Evolutionary conservation across 2,113 vertebrate genomes (phyloP).

Genomic region (Melanerpes aurifrons): DNA sequence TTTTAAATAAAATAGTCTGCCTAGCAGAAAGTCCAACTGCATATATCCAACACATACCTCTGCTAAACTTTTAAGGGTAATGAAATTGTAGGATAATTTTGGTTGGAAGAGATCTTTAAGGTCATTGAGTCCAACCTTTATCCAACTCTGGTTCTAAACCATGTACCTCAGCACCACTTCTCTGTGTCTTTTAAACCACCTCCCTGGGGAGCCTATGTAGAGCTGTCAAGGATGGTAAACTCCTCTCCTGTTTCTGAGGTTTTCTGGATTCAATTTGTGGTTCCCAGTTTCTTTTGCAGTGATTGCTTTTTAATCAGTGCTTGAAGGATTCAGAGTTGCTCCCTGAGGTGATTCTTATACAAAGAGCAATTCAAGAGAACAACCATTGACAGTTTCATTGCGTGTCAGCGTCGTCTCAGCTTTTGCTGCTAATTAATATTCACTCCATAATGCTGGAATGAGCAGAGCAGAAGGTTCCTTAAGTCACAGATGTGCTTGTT

Average conservation of each 20-base stretch:
- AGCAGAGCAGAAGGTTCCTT: background rate
- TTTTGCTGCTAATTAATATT: background rate
- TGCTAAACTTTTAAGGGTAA: background rate
- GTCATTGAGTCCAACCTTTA: no score
- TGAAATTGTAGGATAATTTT: background rate
- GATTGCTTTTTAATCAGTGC: background rate
- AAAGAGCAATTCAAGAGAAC: background rate
- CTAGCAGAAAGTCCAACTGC: background rate
- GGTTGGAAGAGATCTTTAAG: no score
- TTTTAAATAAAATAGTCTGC: background rate
- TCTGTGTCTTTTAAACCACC: no score
- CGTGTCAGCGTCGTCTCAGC: background rate
- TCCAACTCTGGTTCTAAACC: no score
- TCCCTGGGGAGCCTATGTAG: no score
- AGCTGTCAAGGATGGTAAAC: background rate
- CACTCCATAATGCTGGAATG: background rate
- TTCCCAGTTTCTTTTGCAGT: background rate
- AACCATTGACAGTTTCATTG: background rate
- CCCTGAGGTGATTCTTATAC: background rate
- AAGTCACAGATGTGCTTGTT: conserved; percentile 14
- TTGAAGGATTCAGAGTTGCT: background rate
- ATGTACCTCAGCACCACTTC: no score
- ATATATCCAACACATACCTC: background rate
- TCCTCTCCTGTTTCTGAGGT: background rate
- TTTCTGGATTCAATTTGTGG: background rate